Evolutionary conservation across 1,140 invertebrate genomes (phyloP).

Genomic region (Lordiphosa collinella): DNA sequence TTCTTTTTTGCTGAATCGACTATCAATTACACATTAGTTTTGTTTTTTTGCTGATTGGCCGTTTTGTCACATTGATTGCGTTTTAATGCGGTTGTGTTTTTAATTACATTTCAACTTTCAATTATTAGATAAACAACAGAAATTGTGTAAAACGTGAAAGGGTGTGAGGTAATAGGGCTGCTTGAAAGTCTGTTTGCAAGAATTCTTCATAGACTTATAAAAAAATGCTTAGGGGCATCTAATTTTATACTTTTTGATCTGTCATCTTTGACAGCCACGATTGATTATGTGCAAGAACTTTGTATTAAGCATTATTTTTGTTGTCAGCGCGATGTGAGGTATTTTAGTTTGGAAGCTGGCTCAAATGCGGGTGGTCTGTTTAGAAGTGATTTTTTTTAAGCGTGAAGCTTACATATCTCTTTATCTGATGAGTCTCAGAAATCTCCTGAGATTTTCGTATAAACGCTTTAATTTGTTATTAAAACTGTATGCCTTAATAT

Average conservation of each 20-base stretch:
- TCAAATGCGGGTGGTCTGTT: not conserved
- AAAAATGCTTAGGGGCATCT: not conserved
- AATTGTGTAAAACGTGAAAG: constrained; percentile 25
- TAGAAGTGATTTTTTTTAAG: not conserved
- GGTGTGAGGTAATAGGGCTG: constrained; percentile 25
- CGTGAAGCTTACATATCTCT: too few relatives aligned
- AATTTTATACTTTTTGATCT: not conserved
- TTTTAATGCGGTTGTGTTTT: constrained; percentile 38
- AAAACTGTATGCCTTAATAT: too few relatives aligned
- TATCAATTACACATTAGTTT: constrained; percentile 56
- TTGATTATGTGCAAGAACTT: constrained; percentile 7
- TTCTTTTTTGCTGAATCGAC: constrained; percentile 33
- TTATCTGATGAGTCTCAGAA: too few relatives aligned
- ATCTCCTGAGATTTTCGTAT: too few relatives aligned
- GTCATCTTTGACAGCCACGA: constrained; percentile 4
- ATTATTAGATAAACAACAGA: constrained; percentile 45
- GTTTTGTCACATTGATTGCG: constrained; percentile 64
- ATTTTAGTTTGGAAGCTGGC: too few relatives aligned
- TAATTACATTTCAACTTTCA: constrained; percentile 31
- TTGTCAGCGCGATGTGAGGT: too few relatives aligned
- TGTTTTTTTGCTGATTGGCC: constrained; percentile 30
- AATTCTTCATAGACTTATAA: not conserved
- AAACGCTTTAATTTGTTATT: too few relatives aligned
- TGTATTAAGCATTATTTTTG: too few relatives aligned
- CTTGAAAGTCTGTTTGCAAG: constrained; percentile 1